Evolutionary conservation across 2,113 vertebrate genomes (phyloP), one percentile per base, ranked within the genome.

Genomic region (Nothocercus julius): DNA sequence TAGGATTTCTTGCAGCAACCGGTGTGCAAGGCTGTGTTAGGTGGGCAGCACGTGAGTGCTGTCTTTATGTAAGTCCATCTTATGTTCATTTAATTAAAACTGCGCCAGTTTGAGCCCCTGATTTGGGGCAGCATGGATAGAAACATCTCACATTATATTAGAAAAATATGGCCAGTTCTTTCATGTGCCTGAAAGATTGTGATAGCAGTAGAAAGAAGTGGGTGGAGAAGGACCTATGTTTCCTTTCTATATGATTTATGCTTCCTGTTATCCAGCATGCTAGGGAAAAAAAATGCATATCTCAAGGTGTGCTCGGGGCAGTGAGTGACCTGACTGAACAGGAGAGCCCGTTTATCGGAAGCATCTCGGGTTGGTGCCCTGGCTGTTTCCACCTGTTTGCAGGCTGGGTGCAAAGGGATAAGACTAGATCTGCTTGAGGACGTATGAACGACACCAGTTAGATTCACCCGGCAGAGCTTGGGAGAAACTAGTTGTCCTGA

Each of bases 351-450:
- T 85, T 73, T 58, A 53, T 76, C 30, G 82, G 84, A 87, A 53
- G 62, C 2, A 3, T 58, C 36, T 87, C 1, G 1, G 53, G 73
- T n/a, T 0, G 0, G 19, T 89, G 56, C n/a, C 10, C 11, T 32
- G 74, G 8, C 40, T 69, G 56, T 89, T 89, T 89, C 62, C 79
- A 73, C 54, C 85, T 85, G 82, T 77, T 97, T 93, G 54, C 75
- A 77, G 66, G 51, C n/a, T 73, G 34, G 14, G 8, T 68, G 79
- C 80, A 70, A 78, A 83, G 25, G 32, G 49, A 10, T 9, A 21
- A 49, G 10, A 49, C 21, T 6, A 45, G 34, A 61, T 8, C 22
- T 72, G 0, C 12, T 87, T 82, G 38, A 81, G 45, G 51, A 27
- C 17, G 7, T 47, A 7, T 51, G 34, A 86, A 24, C 78, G 54